Conservation (phyloP, 2,113 vertebrate species). For the Nanorana parkeri region DNA sequence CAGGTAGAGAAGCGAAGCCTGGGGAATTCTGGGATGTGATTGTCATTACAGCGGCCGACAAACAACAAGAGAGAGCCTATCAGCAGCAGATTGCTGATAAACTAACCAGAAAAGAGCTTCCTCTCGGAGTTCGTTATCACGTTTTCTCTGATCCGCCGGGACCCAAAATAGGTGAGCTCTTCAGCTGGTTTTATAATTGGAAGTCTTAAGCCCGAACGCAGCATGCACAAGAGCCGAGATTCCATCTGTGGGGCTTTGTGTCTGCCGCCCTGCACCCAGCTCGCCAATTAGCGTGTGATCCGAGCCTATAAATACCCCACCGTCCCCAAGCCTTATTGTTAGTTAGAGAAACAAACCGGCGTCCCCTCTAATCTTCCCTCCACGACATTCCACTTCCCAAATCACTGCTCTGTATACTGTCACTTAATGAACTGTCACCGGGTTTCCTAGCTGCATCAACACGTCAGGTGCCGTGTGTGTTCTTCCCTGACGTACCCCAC, state of each 20-base stretch:
- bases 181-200: constrained; percentile 46
- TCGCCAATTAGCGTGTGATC: constrained; percentile 37
- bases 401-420: background rate
- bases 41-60: constrained; percentile 84
- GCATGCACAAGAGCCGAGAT: background rate
- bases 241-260: constrained; percentile 12
- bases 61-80: constrained; percentile 81
- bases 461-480: background rate
- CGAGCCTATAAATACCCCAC: constrained; percentile 29
- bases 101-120: constrained; percentile 78
- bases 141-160: constrained; percentile 88
- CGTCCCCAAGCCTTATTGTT: constrained; percentile 16
- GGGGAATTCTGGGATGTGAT: constrained; percentile 88
- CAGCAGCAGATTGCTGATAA: constrained; percentile 82
- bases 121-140: constrained; percentile 76
- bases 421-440: constrained; percentile 11
- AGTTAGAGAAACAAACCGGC: constrained; percentile 14
- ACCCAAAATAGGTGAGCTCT: constrained; percentile 82
- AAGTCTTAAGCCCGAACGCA: constrained; percentile 12
- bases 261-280: constrained; percentile 2
- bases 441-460: background rate
- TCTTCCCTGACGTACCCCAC: background rate
- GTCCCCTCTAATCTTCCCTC: constrained; percentile 32
- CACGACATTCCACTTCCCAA: constrained; percentile 12
- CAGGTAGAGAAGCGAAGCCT: constrained; percentile 71